A percentile compares a stretch with the other conserved stretches of the same genome.
Evolutionary conservation across 2,797 vertebrate genomes (phyloP).

Genomic region (Pantherophis alleghaniensis): DNA sequence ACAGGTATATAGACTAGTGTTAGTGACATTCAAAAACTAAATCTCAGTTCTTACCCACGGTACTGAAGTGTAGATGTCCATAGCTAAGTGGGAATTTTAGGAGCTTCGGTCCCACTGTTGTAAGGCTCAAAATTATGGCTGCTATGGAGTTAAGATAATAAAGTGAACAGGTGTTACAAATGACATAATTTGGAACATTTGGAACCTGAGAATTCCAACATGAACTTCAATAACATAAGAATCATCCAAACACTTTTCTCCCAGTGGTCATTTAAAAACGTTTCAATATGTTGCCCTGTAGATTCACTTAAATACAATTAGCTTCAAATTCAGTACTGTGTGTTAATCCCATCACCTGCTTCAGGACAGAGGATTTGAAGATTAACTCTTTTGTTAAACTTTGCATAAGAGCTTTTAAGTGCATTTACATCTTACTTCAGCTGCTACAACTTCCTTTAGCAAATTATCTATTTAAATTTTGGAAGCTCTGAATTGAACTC

Average conservation of each 20-base stretch:
- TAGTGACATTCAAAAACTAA: background rate
- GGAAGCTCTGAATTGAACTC: background rate
- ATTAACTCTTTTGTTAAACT: slow-evolving; percentile 13
- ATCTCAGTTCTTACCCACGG: background rate
- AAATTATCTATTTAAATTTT: slow-evolving; percentile 13
- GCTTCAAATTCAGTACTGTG: background rate
- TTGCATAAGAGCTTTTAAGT: background rate
- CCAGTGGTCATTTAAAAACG: background rate
- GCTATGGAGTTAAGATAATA: background rate
- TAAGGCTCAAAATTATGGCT: background rate
- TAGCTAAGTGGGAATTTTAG: background rate
- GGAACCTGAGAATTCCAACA: background rate
- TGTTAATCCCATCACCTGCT: background rate
- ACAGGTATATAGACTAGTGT: background rate
- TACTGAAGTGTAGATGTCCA: background rate
- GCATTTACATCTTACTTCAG: slow-evolving; percentile 21
- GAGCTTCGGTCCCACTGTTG: background rate
- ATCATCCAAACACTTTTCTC: background rate
- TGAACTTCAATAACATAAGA: background rate
- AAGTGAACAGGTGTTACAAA: background rate
- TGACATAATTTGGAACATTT: background rate
- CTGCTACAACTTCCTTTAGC: background rate
- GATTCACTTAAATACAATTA: background rate
- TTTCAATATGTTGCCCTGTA: background rate
- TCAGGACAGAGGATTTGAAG: background rate